These are phyloP conservation scores for Drosophila diplacantha DNA, from an alignment of 2,888 invertebrate species.

Conservation along the genomic window DNA sequence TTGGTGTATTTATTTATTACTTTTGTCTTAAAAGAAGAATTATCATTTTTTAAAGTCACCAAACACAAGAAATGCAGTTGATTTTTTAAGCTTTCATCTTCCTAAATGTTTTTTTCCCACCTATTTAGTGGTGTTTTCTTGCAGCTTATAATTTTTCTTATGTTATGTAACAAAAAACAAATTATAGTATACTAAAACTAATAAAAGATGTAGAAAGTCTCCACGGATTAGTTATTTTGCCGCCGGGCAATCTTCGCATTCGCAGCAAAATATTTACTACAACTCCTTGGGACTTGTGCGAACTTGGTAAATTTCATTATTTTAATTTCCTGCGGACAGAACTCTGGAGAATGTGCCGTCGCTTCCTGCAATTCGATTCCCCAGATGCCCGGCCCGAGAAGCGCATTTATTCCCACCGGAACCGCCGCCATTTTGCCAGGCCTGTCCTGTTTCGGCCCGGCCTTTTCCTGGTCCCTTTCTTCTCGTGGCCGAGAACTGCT, in stretches of 20 bases:
- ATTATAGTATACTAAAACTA: neutral
- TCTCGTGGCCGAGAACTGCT: conserved; percentile 30
- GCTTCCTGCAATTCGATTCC: conserved; percentile 22
- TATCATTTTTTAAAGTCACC: neutral
- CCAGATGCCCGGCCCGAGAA: conserved; percentile 30
- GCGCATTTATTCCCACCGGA: conserved; percentile 22
- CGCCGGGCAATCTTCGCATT: neutral
- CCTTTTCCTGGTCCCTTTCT: conserved; percentile 7
- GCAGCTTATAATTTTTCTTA: neutral
- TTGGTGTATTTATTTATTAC: neutral
- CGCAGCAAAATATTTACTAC: conserved; percentile 2
- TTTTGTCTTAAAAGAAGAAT: too few species aligned
- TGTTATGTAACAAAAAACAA: neutral
- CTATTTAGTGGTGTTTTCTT: neutral
- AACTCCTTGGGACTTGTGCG: conserved; percentile 1
- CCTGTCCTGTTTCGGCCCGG: conserved; percentile 28
- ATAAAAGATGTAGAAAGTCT: neutral
- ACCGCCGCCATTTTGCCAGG: conserved; percentile 15
- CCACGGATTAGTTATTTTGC: neutral
- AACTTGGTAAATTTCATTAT: conserved; percentile 27
- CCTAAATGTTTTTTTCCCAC: neutral
- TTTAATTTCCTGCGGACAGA: conserved; percentile 20
- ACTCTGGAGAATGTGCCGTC: conserved; percentile 9
- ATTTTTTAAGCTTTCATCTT: neutral
- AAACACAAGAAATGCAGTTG: neutral